Conservation (phyloP, 2,797 vertebrate genomes). For the Spatula clypeata region DNA sequence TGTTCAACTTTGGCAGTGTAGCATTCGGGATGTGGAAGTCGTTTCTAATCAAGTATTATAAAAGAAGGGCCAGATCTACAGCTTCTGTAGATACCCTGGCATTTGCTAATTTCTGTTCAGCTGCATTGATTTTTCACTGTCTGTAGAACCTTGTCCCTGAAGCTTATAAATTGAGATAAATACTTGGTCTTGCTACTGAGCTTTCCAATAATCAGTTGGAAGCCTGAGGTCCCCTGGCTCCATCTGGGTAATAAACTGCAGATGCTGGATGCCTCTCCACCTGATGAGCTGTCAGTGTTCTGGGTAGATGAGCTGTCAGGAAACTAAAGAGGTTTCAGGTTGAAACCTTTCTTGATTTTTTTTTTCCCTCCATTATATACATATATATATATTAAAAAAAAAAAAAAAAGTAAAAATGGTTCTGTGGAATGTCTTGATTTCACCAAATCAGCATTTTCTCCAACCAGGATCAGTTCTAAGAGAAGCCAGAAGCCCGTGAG, state of each 20-base stretch:
- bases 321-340: conserved; percentile 31
- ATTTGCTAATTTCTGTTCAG: neutral
- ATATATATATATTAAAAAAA: neutral
- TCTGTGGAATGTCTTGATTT: conserved; percentile 5
- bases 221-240: conserved; percentile 35
- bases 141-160: neutral
- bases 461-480: accelerated
- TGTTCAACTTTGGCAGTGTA: conserved; percentile 34
- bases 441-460: conserved; percentile 29
- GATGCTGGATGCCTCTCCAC: conserved; percentile 64
- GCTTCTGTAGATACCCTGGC: neutral
- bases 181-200: conserved; percentile 3
- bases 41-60: conserved; percentile 37
- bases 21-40: neutral
- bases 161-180: conserved; percentile 53
- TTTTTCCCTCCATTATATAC: neutral
- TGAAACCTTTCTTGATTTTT: neutral
- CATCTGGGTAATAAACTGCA: conserved; percentile 57
- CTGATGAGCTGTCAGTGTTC: conserved; percentile 69
- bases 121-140: conserved; percentile 11
- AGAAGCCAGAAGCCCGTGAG: neutral
- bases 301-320: conserved; percentile 55
- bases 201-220: conserved; percentile 58
- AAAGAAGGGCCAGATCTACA: neutral
- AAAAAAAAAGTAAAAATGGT: neutral